Conservation (phyloP, 1,140 invertebrate species). For the Orchesella cincta region DNA sequence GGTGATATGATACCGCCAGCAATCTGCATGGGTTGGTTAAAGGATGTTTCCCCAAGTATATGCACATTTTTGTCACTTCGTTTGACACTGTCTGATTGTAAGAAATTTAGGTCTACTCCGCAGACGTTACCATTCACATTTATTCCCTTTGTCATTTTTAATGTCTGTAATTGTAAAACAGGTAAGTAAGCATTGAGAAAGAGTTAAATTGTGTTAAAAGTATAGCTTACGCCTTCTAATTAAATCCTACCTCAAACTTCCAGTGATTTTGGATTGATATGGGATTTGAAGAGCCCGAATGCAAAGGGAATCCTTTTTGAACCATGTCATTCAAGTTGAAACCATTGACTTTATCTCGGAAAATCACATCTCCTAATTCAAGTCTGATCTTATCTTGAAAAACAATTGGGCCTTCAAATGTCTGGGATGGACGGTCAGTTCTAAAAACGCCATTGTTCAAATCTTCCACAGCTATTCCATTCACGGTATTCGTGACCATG, state of each 20-base stretch:
- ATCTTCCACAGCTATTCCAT: conserved; percentile 2
- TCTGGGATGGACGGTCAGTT: background rate
- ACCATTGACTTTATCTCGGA: background rate
- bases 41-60: conserved; percentile 28
- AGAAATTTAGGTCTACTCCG: conserved; percentile 21
- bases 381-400: background rate
- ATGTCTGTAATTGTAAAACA: conserved; percentile 29
- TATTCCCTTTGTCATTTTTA: conserved; percentile 22
- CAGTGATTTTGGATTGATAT: conserved; percentile 16
- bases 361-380: background rate
- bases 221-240: background rate
- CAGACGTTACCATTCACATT: conserved; percentile 33
- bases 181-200: too few relatives aligned
- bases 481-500: conserved; percentile 8
- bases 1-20: background rate
- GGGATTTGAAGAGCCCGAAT: background rate
- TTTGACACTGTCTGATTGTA: conserved; percentile 37
- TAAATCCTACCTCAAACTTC: conserved; percentile 37
- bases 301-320: conserved; percentile 17
- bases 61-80: conserved; percentile 15
- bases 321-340: conserved; percentile 20
- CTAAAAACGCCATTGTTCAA: conserved; percentile 21
- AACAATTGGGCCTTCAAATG: conserved; percentile 24
- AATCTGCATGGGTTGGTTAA: background rate
- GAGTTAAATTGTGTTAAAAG: too few relatives aligned